Percentiles rank a stretch among this genome's conserved stretches.
phyloP scores from a whole-genome alignment of 2,113 vertebrate species.

The Actenoides lindsayi region DNA sequence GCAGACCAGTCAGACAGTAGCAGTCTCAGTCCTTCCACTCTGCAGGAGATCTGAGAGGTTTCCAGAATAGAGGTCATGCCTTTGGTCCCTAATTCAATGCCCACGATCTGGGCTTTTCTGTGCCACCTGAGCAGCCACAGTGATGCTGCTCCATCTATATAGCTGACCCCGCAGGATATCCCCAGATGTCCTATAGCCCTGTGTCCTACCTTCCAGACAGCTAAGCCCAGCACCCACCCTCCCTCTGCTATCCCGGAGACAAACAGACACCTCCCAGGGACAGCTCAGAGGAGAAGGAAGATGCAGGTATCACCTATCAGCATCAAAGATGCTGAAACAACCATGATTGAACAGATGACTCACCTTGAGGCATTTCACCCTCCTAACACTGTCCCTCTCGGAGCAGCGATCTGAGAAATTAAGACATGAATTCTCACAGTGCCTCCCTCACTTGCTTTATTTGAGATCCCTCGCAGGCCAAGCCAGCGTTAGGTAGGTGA shows the following conservation, averaged over 20 bases:
- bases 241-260: neutral
- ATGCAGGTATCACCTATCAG: neutral
- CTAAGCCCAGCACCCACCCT: neutral
- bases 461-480: neutral
- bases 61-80: neutral
- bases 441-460: neutral
- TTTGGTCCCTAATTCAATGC: neutral
- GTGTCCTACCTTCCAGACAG: neutral
- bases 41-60: neutral
- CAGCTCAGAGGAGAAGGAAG: neutral
- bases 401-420: constrained; percentile 20
- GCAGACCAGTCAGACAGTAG: neutral
- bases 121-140: accelerated
- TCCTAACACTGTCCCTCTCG: accelerated
- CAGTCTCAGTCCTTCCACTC: neutral
- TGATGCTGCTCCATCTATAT: neutral
- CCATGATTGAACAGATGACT: accelerated
- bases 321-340: neutral
- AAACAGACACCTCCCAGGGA: neutral
- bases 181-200: neutral
- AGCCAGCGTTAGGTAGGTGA: neutral
- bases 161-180: neutral
- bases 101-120: neutral
- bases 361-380: neutral
- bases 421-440: neutral